phyloP scores from a whole-genome alignment of 2,797 vertebrate species.

The Enteromius afrohamiltoni region DNA sequence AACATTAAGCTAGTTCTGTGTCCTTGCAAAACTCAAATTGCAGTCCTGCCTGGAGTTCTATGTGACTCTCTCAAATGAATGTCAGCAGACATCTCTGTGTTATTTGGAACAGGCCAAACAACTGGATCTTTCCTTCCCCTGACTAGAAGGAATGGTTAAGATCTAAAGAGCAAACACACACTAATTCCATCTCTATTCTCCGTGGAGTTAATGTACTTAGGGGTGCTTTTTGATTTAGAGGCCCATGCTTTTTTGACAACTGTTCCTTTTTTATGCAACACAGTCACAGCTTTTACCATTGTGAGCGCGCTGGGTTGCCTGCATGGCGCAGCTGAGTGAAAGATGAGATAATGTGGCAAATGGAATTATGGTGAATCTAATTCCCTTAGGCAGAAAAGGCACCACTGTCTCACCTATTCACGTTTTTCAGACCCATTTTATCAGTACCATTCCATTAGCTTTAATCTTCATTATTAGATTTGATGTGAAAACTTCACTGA shows the following conservation, averaged over 20 bases:
- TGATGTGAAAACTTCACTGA: conserved; percentile 47
- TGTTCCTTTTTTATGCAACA: conserved; percentile 45
- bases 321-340: conserved; percentile 32
- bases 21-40: conserved; percentile 11
- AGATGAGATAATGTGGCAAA: conserved; percentile 57
- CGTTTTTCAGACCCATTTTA: conserved; percentile 26
- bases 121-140: neutral
- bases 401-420: conserved; percentile 41
- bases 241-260: conserved; percentile 44
- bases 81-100: conserved; percentile 42
- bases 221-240: conserved; percentile 46
- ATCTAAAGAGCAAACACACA: conserved; percentile 44
- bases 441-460: conserved; percentile 47
- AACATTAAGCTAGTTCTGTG: neutral
- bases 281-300: conserved; percentile 48
- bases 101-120: conserved; percentile 38
- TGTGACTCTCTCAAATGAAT: conserved; percentile 35
- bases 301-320: conserved; percentile 30
- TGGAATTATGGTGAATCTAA: conserved; percentile 53
- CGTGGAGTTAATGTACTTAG: conserved; percentile 34
- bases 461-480: conserved; percentile 55
- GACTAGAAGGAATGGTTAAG: conserved; percentile 43
- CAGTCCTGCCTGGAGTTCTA: neutral
- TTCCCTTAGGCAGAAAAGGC: conserved; percentile 46
- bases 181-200: conserved; percentile 54